Percentiles rank a stretch among this genome's conserved stretches.
phyloP scores from a whole-genome alignment of 2,888 invertebrate genomes.

The Tromatobia lineatoria region DNA sequence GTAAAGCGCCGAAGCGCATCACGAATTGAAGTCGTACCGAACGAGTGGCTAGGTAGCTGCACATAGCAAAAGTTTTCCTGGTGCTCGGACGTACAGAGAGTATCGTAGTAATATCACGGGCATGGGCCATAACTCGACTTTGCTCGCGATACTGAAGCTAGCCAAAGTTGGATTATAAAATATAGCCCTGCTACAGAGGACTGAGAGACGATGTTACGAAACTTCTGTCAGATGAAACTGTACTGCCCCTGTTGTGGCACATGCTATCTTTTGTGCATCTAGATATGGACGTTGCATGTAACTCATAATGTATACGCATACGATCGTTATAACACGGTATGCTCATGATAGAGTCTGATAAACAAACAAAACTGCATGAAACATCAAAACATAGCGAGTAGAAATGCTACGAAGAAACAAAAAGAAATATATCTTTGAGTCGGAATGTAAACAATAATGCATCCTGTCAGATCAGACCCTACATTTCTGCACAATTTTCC shows the following conservation, averaged over 20 bases:
- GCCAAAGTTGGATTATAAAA: slow-evolving; percentile 73
- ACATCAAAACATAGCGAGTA: background rate
- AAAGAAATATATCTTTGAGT: too few relatives aligned
- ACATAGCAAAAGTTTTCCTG: slow-evolving; percentile 56
- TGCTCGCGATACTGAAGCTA: slow-evolving; percentile 58
- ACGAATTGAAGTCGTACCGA: slow-evolving; percentile 50
- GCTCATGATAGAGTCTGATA: background rate
- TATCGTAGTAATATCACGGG: slow-evolving; percentile 55
- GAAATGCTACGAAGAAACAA: too few relatives aligned
- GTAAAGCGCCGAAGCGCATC: slow-evolving; percentile 40
- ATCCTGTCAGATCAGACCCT: too few relatives aligned
- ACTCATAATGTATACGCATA: background rate
- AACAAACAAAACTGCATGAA: background rate
- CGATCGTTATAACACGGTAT: background rate
- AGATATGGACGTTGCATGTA: background rate
- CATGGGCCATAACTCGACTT: slow-evolving; percentile 55
- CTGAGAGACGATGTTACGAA: slow-evolving; percentile 43
- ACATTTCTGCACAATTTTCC: too few relatives aligned
- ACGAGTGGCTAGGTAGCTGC: slow-evolving; percentile 42
- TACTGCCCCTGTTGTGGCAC: slow-evolving; percentile 12
- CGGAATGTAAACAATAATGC: too few relatives aligned
- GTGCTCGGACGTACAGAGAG: slow-evolving; percentile 30
- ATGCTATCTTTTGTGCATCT: background rate
- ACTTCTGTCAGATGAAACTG: slow-evolving; percentile 63
- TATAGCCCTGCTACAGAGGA: slow-evolving; percentile 47